A percentile compares a stretch with the other conserved stretches of the same genome.
phyloP scores from a whole-genome alignment of 2,797 vertebrate genomes.

The Hybognathus amarus region DNA sequence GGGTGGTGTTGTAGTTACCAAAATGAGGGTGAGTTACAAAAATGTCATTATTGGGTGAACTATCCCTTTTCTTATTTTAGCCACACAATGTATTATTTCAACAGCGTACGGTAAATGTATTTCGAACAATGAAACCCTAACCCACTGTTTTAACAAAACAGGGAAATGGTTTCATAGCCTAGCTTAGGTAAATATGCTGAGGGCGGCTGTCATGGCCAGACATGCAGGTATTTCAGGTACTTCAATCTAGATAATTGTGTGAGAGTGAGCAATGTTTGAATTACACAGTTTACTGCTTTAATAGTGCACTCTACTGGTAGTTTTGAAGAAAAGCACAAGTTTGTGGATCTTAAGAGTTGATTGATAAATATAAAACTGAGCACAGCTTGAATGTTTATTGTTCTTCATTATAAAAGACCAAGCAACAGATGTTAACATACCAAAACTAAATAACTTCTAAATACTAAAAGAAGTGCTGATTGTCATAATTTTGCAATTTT shows the following conservation, averaged over 20 bases:
- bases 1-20: too few species aligned
- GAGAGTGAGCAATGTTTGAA: slow-evolving; percentile 6
- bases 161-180: slow-evolving; percentile 10
- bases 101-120: neutral
- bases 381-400: neutral
- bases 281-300: slow-evolving; percentile 18
- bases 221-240: slow-evolving; percentile 63
- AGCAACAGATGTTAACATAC: neutral
- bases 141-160: slow-evolving; percentile 4
- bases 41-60: too few species aligned
- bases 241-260: neutral
- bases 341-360: neutral
- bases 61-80: too few species aligned
- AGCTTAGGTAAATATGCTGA: slow-evolving; percentile 54
- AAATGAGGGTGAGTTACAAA: too few species aligned
- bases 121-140: neutral
- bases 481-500: neutral
- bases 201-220: slow-evolving; percentile 41
- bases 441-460: neutral
- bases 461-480: neutral
- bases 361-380: neutral
- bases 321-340: neutral
- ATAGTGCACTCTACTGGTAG: neutral
- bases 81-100: neutral
- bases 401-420: neutral